A percentile compares a stretch with the other conserved stretches of the same genome.
phyloP scores from a whole-genome alignment of 2,113 vertebrate species.

The Crotalus tigris region DNA sequence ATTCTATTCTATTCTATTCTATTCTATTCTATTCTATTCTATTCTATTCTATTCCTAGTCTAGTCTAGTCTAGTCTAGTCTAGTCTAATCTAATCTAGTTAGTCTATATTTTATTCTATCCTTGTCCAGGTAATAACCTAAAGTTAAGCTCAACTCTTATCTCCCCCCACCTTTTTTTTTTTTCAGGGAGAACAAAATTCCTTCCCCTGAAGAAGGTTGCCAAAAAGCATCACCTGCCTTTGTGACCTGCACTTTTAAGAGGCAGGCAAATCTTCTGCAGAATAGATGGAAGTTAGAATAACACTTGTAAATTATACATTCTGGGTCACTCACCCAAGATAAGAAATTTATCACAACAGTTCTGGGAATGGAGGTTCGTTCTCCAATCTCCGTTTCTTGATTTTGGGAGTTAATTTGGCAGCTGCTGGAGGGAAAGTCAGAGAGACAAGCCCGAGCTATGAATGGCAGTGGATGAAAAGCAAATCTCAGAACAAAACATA shows the following conservation, averaged over 20 bases:
- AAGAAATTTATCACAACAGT: background rate
- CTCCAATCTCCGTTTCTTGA: background rate
- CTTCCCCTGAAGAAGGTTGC: background rate
- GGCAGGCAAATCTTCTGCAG: background rate
- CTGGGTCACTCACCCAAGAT: background rate
- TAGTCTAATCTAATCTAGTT: too few species aligned
- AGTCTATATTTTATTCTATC: background rate
- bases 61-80: too few species aligned
- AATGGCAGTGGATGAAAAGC: background rate
- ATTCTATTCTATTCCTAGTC: too few species aligned
- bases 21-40: too few species aligned
- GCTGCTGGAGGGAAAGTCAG: background rate
- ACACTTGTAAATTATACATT: background rate
- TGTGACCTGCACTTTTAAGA: background rate
- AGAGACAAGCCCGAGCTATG: background rate
- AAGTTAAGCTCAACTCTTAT: background rate
- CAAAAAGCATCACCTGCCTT: background rate
- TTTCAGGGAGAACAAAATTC: background rate
- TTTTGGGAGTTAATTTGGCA: background rate
- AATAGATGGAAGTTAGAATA: background rate
- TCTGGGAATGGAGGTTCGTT: background rate
- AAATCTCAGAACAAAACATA: background rate
- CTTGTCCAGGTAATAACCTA: background rate
- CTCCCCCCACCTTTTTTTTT: too few species aligned
- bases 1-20: too few species aligned